Percentiles rank a stretch among this genome's conserved stretches.
These are phyloP conservation scores for Petrocephalus microphthalmus DNA, from an alignment of 2,113 vertebrate species.

Conservation along the genomic window DNA sequence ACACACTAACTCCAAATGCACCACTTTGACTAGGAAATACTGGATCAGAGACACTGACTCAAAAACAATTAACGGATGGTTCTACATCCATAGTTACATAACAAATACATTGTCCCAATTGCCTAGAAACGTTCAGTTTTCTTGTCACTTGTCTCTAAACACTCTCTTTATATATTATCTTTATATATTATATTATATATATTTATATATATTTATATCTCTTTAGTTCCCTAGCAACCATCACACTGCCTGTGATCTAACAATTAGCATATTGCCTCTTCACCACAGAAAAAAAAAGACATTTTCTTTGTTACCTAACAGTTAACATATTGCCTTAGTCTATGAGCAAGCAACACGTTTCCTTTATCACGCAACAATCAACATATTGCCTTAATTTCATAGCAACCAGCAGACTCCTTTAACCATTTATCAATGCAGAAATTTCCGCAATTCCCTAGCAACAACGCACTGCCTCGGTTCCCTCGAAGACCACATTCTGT, in stretches of 20 bases:
- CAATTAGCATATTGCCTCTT: conserved; percentile 12
- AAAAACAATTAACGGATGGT: conserved; percentile 25
- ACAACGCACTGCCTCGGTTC: conserved; percentile 4
- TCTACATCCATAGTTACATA: neutral
- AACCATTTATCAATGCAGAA: neutral
- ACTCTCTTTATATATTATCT: too few relatives aligned
- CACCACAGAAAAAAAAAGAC: neutral
- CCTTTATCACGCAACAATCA: neutral
- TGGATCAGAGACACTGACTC: neutral
- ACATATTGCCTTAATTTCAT: neutral
- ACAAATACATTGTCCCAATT: neutral
- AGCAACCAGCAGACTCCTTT: conserved; percentile 1
- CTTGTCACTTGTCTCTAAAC: conserved; percentile 7
- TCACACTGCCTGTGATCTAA: conserved; percentile 12
- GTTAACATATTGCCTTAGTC: conserved; percentile 12
- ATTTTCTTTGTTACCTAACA: conserved; percentile 2
- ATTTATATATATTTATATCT: too few relatives aligned
- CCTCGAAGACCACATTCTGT: conserved; percentile 48
- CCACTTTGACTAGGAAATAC: neutral
- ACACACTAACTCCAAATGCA: neutral
- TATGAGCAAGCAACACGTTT: neutral
- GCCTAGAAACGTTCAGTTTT: neutral
- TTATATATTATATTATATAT: too few relatives aligned
- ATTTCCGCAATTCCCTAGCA: neutral
- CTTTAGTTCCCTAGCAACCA: conserved; percentile 3